These are phyloP conservation scores for Pogonomyrmex californicus DNA, from an alignment of 1,140 invertebrate genomes.

Conservation along the genomic window DNA sequence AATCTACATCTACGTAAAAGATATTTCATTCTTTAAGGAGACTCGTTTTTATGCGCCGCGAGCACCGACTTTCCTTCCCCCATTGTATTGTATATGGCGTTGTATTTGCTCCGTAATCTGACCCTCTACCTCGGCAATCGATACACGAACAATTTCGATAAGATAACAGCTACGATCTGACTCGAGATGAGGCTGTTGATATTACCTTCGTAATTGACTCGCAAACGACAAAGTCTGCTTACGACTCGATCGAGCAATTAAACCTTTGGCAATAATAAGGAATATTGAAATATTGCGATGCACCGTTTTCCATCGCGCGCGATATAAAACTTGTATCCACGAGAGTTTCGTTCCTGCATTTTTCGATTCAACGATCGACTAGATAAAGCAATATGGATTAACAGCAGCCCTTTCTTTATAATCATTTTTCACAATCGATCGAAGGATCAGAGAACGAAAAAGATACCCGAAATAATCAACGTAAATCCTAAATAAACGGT, in stretches of 20 bases:
- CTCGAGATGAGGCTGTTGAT: conserved; percentile 25
- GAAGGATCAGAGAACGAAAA: not conserved
- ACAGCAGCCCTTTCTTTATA: not conserved
- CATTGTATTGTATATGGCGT: conserved; percentile 14
- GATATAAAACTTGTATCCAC: not conserved
- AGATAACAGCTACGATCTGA: conserved; percentile 50
- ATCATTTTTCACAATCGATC: not conserved
- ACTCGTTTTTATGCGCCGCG: conserved; percentile 1
- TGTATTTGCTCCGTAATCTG: conserved; percentile 48
- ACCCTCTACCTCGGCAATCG: conserved; percentile 47
- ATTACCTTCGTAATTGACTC: conserved; percentile 58
- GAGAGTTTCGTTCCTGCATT: not conserved
- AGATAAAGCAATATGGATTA: not conserved
- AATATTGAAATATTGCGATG: conserved; percentile 50
- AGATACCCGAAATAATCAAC: not conserved
- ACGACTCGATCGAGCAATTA: conserved; percentile 52
- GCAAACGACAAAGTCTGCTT: conserved; percentile 51
- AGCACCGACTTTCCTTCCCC: conserved; percentile 1
- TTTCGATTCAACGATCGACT: not conserved
- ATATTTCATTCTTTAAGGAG: conserved; percentile 24
- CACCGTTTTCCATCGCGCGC: not conserved
- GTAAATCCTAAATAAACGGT: not conserved
- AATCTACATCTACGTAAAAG: not conserved
- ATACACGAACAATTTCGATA: conserved; percentile 63
- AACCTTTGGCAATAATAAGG: conserved; percentile 27